phyloP scores from a whole-genome alignment of 2,113 vertebrate genomes.

The Atractosteus spatula region DNA sequence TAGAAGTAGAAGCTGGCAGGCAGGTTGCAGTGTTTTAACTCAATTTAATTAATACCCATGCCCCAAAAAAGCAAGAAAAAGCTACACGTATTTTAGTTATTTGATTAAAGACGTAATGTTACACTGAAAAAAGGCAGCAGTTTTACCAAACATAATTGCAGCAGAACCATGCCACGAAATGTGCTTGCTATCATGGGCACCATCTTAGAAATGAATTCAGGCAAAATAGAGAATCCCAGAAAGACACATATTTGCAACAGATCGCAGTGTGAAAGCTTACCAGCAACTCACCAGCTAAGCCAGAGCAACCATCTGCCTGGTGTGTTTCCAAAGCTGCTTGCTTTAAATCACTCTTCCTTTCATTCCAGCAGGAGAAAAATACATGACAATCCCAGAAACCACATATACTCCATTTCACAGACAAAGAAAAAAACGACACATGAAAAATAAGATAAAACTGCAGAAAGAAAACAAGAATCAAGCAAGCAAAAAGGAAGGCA shows the following conservation, averaged over 20 bases:
- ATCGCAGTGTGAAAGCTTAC: slow-evolving; percentile 21
- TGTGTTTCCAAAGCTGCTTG: slow-evolving; percentile 28
- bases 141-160: slow-evolving; percentile 56
- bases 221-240: slow-evolving; percentile 13
- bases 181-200: slow-evolving; percentile 36
- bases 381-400: background rate
- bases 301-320: slow-evolving; percentile 58
- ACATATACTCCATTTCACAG: background rate
- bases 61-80: background rate
- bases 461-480: slow-evolving; percentile 16
- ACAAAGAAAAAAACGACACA: too few species aligned
- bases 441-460: too few species aligned
- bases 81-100: slow-evolving; percentile 34
- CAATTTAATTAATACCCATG: too few species aligned
- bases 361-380: background rate
- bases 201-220: slow-evolving; percentile 34
- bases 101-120: slow-evolving; percentile 38
- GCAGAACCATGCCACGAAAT: slow-evolving; percentile 32
- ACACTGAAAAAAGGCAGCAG: slow-evolving; percentile 51
- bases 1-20: too few species aligned
- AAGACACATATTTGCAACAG: slow-evolving; percentile 19
- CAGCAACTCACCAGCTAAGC: slow-evolving; percentile 54
- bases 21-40: too few species aligned
- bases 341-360: slow-evolving; percentile 22
- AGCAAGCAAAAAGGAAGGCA: slow-evolving; percentile 27